Evolutionary conservation across 2,113 vertebrate species (phyloP), one percentile per base, ranked within the genome.

Genomic region (Phyllostomus hastatus): DNA sequence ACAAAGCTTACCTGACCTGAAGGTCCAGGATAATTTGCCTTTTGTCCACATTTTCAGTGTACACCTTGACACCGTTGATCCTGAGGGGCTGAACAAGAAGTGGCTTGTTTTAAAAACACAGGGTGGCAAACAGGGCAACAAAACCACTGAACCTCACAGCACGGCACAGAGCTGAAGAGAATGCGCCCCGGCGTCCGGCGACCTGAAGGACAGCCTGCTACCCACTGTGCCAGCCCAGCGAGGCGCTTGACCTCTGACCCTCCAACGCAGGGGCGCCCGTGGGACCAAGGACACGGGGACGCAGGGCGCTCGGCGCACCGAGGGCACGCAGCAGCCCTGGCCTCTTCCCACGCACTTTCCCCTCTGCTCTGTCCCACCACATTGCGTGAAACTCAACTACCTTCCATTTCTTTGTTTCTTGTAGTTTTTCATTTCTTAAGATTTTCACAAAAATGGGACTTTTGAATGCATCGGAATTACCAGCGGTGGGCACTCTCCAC

Each of bases 11-110:
- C 99, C 99, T 99, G 97, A 99, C 99, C 97, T 99, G 99, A 97
- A 99, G 99, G 98, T 99, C 99, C 99, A 99, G 98, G 98, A 99
- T 99, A 81, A 99, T 99, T 97, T 99, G 99, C 88, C 99, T 98
- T 98, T 99, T 99, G 98, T 99, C 99, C 97, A 99, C 99, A 43
- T 99, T 99, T 98, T 99, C 99, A 22, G 99, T 99, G 97, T 99
- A 99, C 28, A 99, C 99, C 95, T 99, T 99, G 11, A 99, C 99
- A 95, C 99, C 99, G 93, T 99, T 99, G 79, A 99, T 99, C 95
- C 99, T 98, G 83, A 99, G 98, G 22, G 99, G 99, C 99, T 99
- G 97, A 98, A 98, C 4, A 97, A 97, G 2, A 96, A 80, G 48
- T 3, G 57, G 38, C 33, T 91, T 64, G 14, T 52, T 87, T 92